Percentiles rank a stretch among this genome's conserved stretches.
These are phyloP conservation scores for Okamejei kenojei DNA, from an alignment of 2,797 vertebrate species.

Conservation along the genomic window DNA sequence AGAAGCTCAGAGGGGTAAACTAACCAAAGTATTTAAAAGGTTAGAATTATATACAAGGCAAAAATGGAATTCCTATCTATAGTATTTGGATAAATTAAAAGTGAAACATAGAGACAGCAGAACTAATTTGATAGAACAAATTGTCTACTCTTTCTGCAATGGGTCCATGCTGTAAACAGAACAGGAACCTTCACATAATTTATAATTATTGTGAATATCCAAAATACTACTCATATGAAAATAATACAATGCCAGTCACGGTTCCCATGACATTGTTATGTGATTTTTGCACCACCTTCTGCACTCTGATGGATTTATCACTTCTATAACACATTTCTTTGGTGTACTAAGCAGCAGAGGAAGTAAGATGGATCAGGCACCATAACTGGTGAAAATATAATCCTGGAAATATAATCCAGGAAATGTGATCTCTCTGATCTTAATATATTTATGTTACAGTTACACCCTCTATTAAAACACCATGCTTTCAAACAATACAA, in stretches of 20 bases:
- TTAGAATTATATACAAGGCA: background rate
- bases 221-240: background rate
- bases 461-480: background rate
- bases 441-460: background rate
- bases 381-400: accelerated
- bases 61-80: background rate
- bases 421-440: background rate
- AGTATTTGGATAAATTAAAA: background rate
- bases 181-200: background rate
- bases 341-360: background rate
- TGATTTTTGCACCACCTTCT: background rate
- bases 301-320: background rate
- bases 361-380: background rate
- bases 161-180: background rate
- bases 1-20: background rate
- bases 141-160: background rate
- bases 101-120: background rate
- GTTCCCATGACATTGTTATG: background rate
- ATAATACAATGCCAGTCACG: background rate
- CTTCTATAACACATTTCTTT: background rate
- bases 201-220: background rate
- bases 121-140: background rate
- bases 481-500: background rate
- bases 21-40: no score
- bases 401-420: background rate